Evolutionary conservation across 2,113 vertebrate species (phyloP).

Genomic region (Cinclus mexicanus): DNA sequence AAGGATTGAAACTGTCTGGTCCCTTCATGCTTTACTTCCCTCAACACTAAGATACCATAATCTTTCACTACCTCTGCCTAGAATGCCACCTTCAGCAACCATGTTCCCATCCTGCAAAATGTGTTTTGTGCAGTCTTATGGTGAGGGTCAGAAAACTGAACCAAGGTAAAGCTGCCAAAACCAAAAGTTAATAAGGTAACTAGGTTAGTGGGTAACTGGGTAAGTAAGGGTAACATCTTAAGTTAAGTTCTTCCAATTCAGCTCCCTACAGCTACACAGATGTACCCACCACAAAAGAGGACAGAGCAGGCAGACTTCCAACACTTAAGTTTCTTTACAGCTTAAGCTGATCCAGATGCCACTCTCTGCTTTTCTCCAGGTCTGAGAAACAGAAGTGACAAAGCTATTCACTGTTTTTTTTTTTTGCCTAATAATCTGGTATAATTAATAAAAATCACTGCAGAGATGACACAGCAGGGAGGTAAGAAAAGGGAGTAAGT

Average conservation of each 20-base stretch:
- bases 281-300: neutral
- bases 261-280: neutral
- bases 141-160: neutral
- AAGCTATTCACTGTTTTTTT: neutral
- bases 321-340: neutral
- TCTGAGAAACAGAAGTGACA: neutral
- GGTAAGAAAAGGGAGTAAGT: neutral
- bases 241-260: neutral
- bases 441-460: neutral
- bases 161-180: neutral
- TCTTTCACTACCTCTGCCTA: neutral
- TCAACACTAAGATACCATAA: neutral
- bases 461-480: fast-evolving
- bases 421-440: neutral
- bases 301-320: neutral
- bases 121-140: neutral
- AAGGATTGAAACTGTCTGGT: neutral
- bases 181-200: neutral
- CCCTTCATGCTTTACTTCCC: neutral
- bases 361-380: neutral
- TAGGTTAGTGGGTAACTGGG: neutral
- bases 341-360: neutral
- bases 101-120: neutral
- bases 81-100: neutral
- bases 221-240: neutral